Evolutionary conservation across 2,888 invertebrate genomes (phyloP), one percentile per base, ranked within the genome.

Genomic region (Steinernema carpocapsae): DNA sequence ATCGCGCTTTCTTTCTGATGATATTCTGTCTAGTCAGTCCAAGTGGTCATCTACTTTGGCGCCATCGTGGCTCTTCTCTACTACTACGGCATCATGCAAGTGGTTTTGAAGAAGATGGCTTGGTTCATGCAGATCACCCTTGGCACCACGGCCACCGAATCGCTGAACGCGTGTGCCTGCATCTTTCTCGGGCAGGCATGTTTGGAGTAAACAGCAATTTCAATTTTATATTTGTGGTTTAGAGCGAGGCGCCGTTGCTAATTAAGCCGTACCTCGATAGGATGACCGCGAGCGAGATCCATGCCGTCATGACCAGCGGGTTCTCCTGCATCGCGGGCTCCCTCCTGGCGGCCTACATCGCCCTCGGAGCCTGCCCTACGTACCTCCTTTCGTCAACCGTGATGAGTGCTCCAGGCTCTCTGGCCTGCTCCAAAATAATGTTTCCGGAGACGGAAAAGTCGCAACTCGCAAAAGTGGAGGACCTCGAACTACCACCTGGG

Each of bases 301-400:
- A 96, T 88, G 92, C 95, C 0, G 91, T 99, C 17, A 94, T 97
- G 94, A 92, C 94, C 0, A 93, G 94, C 0, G 97, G 97, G 3
- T 96, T 96, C 89, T 94, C 96, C 0, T 94, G 95, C 0, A 95
- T 97, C 10, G 95, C 96, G 94, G 89, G 93, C 3, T 92, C 94
- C 0, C 94, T 96, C 0, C 89, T 97, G 85, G 96, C 95, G 0
- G 94, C 95, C 0, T 97, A 95, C 88, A 93, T 96, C 73, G 91
- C 91, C 1, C 94, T 94, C 88, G 83, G 83, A n/a, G 82, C 81
- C 0, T 82, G 80, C 24, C 82, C 81, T 22, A 76, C 73, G 14
- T 81, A 82, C 72, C 89, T 97, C 48, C 92, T 97, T 78, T 94
- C 95, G 0, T 94, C 97, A 0, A 94, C 94, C 77, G 93, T 97